Percentiles rank a stretch among this genome's conserved stretches.
Evolutionary conservation across 2,888 invertebrate genomes (phyloP).

Genomic region (Panzeria rudis): DNA sequence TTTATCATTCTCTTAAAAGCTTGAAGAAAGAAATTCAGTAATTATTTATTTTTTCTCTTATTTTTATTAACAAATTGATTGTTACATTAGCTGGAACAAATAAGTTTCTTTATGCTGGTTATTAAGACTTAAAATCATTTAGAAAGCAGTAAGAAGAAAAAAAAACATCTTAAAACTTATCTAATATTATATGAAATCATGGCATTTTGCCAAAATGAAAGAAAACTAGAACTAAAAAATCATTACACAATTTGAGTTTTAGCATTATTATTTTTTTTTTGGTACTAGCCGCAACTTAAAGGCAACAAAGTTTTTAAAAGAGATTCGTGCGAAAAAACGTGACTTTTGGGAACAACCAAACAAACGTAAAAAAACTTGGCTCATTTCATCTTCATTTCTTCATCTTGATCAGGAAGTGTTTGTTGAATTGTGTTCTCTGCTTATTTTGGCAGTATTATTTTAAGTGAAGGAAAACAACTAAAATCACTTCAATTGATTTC

Average conservation of each 20-base stretch:
- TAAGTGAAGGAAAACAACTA: background rate
- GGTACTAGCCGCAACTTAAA: slow-evolving; percentile 21
- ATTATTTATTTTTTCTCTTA: slow-evolving; percentile 21
- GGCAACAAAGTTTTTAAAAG: slow-evolving; percentile 55
- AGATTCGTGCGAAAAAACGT: slow-evolving; percentile 74
- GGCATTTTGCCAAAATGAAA: slow-evolving; percentile 32
- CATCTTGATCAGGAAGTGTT: slow-evolving; percentile 71
- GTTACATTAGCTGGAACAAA: slow-evolving; percentile 43
- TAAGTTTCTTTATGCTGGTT: slow-evolving; percentile 52
- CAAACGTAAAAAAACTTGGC: slow-evolving; percentile 23
- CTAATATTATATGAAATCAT: slow-evolving; percentile 56
- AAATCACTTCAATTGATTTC: slow-evolving; percentile 66
- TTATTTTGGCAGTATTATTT: slow-evolving; percentile 16
- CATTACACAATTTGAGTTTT: slow-evolving; percentile 58
- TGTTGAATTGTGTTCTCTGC: slow-evolving; percentile 36
- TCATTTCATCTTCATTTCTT: slow-evolving; percentile 64
- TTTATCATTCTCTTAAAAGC: slow-evolving; percentile 5
- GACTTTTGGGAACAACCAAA: slow-evolving; percentile 56
- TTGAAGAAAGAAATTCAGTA: background rate
- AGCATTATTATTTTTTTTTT: slow-evolving; percentile 12
- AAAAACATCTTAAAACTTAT: slow-evolving; percentile 46
- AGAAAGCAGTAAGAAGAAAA: slow-evolving; percentile 1
- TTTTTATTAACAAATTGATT: slow-evolving; percentile 32
- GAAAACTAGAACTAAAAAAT: slow-evolving; percentile 37
- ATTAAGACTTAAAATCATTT: slow-evolving; percentile 51